Base-by-base conservation (phyloP, 2,113 vertebrate species). In the Oxygymnocypris stewartii region DNA sequence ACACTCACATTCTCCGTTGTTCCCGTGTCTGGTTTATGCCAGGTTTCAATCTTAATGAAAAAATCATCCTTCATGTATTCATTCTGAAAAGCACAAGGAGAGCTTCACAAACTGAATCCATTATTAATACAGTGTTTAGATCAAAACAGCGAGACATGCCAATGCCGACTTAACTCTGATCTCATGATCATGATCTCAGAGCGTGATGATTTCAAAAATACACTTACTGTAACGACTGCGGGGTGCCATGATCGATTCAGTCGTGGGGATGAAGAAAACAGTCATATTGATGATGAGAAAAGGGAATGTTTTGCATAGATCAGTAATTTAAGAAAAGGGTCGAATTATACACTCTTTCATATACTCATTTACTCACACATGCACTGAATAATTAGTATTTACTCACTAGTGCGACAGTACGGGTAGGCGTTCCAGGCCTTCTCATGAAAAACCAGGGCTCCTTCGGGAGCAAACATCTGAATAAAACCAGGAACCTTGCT, bases 1-100 rank as follows among this genome's bases (percentile, higher is more conserved):
- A 59, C 16, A 84, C 92, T 93, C 79, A 94, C 93, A 44, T 94
- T 94, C 31, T 91, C 90, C 59, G 90, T 88, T 67, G 88, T 90
- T 18, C 89, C 92, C 71, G 91, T 87, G 88, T 92, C 93, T 1
- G 92, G 90, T 88, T 92, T 93, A 83, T 93, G 92, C 92, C 93
- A 92, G 7, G 93, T 93, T 84, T 93, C 92, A 49, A 93, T 93
- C 86, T 93, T 94, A 85, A 93, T 91, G 74, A 95, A 93, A 86
- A 93, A 92, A 80, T 87, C 91, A 82, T 92, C 92, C 85, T 93
- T 93, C 92, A 92, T 91, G 74, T 92, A 92, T 54, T 94, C 89
- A 67, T 94, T 94, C 90, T 93, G 84, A n/a, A 69, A 35, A 28
- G 0, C 35, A 4, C 44, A 16, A 54, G n/a, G 8, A 79, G 23